Evolutionary conservation across 1,140 invertebrate genomes (phyloP).

Genomic region (Octopus sinensis): DNA sequence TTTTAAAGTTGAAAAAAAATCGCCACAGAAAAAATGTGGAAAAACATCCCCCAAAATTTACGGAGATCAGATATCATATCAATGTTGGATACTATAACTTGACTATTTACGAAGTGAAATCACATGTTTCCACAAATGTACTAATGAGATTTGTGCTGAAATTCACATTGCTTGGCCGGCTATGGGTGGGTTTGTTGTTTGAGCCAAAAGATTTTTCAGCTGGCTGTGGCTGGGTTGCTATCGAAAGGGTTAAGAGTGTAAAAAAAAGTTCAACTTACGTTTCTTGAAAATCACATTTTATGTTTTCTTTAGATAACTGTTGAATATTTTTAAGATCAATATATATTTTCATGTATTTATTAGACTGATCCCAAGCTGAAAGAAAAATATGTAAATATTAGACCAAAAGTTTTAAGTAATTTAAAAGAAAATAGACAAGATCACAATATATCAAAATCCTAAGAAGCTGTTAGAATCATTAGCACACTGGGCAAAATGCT

Average conservation of each 20-base stretch:
- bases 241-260: background rate
- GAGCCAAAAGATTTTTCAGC: too few relatives aligned
- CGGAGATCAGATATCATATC: too few relatives aligned
- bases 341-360: slow-evolving; percentile 4
- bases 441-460: background rate
- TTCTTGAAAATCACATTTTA: background rate
- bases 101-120: too few relatives aligned
- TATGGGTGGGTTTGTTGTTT: too few relatives aligned
- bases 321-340: slow-evolving; percentile 8
- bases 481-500: background rate
- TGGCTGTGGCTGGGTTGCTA: too few relatives aligned
- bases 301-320: background rate
- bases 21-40: too few relatives aligned
- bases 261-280: background rate
- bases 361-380: slow-evolving; percentile 8
- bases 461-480: background rate
- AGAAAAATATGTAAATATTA: background rate
- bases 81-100: too few relatives aligned
- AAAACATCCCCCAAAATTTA: too few relatives aligned
- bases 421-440: background rate
- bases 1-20: too few relatives aligned
- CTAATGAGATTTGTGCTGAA: too few relatives aligned
- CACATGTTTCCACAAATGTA: too few relatives aligned
- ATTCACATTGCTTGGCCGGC: too few relatives aligned
- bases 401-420: background rate